Evolutionary conservation across 2,797 vertebrate species (phyloP).

Genomic region (Sebastes minor): DNA sequence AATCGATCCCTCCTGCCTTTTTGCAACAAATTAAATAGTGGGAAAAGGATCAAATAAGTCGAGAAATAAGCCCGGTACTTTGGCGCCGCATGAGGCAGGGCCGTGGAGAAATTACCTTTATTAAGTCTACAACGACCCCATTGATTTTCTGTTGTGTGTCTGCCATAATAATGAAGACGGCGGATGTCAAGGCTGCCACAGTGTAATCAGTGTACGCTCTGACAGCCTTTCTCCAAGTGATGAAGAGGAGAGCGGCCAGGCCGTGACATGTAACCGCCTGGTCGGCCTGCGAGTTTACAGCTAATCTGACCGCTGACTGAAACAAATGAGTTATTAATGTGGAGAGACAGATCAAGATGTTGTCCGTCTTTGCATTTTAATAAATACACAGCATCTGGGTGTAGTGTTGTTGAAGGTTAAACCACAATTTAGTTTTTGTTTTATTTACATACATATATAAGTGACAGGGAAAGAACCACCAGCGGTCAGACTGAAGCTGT

Average conservation of each 20-base stretch:
- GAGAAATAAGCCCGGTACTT: conserved; percentile 24
- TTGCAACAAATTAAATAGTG: conserved; percentile 11
- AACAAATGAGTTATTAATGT: conserved; percentile 26
- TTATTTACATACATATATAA: background rate
- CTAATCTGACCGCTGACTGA: background rate
- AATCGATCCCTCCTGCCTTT: conserved; percentile 37
- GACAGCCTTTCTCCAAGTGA: conserved; percentile 32
- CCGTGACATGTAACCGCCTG: background rate
- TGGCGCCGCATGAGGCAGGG: conserved; percentile 9
- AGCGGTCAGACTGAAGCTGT: background rate
- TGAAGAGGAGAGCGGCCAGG: conserved; percentile 25
- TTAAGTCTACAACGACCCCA: conserved; percentile 66
- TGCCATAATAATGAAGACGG: conserved; percentile 60
- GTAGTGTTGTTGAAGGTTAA: background rate
- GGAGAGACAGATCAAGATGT: conserved; percentile 9
- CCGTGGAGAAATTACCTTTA: conserved; percentile 59
- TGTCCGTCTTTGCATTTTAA: background rate
- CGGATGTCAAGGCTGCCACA: conserved; percentile 36
- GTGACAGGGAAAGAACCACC: background rate
- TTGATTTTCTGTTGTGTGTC: conserved; percentile 63
- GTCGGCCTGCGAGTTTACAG: background rate
- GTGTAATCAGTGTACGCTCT: conserved; percentile 36
- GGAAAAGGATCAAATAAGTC: conserved; percentile 20
- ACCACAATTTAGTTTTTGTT: background rate
- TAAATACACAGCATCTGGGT: background rate